phyloP scores from a whole-genome alignment of 1,140 invertebrate species.

The Cyclargus thomasi region DNA sequence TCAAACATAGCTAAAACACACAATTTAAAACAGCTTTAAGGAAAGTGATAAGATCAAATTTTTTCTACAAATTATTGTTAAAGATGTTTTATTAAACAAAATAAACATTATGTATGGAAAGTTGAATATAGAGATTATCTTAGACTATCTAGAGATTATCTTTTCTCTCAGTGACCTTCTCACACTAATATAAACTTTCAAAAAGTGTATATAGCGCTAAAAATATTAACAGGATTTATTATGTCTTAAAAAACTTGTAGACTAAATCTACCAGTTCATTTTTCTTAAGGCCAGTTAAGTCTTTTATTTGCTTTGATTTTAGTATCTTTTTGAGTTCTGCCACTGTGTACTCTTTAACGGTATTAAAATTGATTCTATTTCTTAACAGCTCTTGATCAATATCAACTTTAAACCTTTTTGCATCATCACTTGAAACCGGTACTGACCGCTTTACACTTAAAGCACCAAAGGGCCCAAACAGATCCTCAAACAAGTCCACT shows the following conservation, averaged over 20 bases:
- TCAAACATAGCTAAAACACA: too few relatives aligned
- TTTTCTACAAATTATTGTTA: too few relatives aligned
- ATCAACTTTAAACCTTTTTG: slow-evolving; percentile 44
- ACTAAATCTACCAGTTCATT: slow-evolving; percentile 52
- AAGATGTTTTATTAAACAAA: too few relatives aligned
- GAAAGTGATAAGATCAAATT: too few relatives aligned
- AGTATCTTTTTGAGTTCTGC: slow-evolving; percentile 51
- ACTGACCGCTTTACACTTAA: slow-evolving; percentile 40
- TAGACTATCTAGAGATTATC: too few relatives aligned
- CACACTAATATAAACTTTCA: too few relatives aligned
- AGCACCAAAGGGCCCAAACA: slow-evolving; percentile 59
- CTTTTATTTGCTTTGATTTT: slow-evolving; percentile 38
- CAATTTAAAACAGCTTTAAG: too few relatives aligned
- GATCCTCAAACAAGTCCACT: slow-evolving; percentile 57
- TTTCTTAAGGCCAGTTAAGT: slow-evolving; percentile 50
- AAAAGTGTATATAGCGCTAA: too few relatives aligned
- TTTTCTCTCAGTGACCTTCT: too few relatives aligned
- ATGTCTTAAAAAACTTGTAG: slow-evolving; percentile 32
- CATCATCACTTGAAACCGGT: slow-evolving; percentile 19
- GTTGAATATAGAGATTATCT: too few relatives aligned
- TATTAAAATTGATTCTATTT: slow-evolving; percentile 33
- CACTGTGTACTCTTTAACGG: slow-evolving; percentile 46
- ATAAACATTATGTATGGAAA: too few relatives aligned
- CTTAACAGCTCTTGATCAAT: slow-evolving; percentile 46
- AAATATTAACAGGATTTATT: too few relatives aligned